Conservation (phyloP, 2,797 vertebrate species). For the Syngnathus rostellatus region DNA sequence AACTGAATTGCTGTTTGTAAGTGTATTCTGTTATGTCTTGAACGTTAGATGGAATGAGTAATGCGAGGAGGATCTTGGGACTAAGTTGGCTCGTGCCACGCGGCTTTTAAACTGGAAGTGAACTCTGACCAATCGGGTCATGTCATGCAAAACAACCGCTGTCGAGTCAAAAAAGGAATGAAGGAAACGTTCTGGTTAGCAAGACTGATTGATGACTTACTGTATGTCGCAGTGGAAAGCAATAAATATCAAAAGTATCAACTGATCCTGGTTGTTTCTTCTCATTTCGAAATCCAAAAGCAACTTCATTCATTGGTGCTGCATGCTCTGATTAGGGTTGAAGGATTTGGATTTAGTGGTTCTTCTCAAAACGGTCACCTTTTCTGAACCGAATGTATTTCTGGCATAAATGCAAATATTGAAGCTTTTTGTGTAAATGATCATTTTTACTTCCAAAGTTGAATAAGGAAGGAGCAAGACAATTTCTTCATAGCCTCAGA, state of each 20-base stretch:
- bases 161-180: conserved; percentile 2
- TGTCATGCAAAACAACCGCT: background rate
- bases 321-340: too few species aligned
- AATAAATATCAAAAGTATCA: conserved; percentile 54
- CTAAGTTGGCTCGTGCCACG: background rate
- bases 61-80: too few species aligned
- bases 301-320: background rate
- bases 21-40: background rate
- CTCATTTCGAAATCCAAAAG: background rate
- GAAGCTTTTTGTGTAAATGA: background rate
- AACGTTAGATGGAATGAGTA: background rate
- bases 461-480: background rate
- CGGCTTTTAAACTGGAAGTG: background rate
- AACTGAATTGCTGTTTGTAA: background rate
- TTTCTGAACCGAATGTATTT: too few species aligned
- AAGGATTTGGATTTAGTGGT: too few species aligned
- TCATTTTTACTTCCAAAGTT: conserved; percentile 3
- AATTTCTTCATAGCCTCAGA: too few species aligned
- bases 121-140: background rate
- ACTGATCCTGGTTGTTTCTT: conserved; percentile 17
- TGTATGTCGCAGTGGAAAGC: conserved; percentile 53
- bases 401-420: too few species aligned
- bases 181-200: conserved; percentile 33
- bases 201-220: conserved; percentile 36
- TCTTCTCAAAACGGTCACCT: too few species aligned